Evolutionary conservation across 2,888 invertebrate genomes (phyloP), one percentile per base, ranked within the genome.

Genomic region (Pseudanteris insignis): DNA sequence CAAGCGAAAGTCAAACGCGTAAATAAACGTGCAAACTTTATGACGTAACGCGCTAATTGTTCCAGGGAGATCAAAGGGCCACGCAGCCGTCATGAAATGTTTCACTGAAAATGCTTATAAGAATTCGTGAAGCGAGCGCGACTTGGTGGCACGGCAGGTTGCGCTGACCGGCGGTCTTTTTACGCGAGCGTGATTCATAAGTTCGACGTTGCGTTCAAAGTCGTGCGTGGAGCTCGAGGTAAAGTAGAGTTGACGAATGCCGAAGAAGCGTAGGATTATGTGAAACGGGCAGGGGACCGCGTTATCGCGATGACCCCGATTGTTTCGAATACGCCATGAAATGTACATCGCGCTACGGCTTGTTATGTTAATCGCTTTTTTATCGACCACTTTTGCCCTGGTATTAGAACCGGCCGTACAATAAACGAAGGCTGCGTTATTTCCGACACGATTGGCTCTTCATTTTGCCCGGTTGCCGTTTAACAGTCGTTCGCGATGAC

Each of bases 351-450:
- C 55, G 57, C 64, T 64, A 54, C 63, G 40, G 67, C 69, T 67
- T 67, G 69, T 72, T 72, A 73, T 70, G 73, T 69, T 72, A 74
- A 74, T 73, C 70, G 69, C 62, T 67, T 70, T 67, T 68, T 66
- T 67, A 72, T 71, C 69, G 70, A 66, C 44, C 69, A 55, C 26
- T 43, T 50, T 63, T 60, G 43, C 58, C 32, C 32, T 54, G 37
- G 50, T 44, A 58, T 59, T 59, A 55, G 53, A 51, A 48, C 36
- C 63, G 62, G 54, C 54, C 53, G 50, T 37, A 50, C 61, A 62
- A 66, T 46, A 47, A 64, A 64, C 51, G 61, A 38, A 40, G 34
- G 54, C 50, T 41, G 63, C 65, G 55, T 61, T 61, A 66, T 65
- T 66, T 51, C 43, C 24, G 21, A 44, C 55, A 36, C 51, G 63